Evolutionary conservation across 2,797 vertebrate genomes (phyloP).

Genomic region (Ctenopoma kingsleyae): DNA sequence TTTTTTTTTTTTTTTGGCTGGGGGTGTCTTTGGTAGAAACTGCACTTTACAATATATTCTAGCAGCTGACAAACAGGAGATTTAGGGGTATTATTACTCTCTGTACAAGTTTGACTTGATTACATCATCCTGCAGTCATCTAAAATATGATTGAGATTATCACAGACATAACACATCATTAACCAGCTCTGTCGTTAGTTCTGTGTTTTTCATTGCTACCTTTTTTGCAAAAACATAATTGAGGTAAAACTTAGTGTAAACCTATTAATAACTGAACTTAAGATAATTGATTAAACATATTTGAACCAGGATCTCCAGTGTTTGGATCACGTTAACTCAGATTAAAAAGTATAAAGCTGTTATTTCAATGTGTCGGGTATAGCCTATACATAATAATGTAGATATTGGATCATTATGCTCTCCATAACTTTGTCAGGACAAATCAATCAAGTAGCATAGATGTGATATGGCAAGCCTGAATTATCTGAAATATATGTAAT

Average conservation of each 20-base stretch:
- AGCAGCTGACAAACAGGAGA: background rate
- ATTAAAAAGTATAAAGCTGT: too few species aligned
- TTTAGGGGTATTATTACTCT: background rate
- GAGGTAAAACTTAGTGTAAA: background rate
- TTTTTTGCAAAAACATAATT: background rate
- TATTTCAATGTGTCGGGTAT: too few species aligned
- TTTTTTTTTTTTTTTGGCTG: too few species aligned
- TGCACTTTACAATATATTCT: background rate
- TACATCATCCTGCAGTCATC: background rate
- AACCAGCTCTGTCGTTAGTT: background rate
- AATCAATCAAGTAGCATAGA: too few species aligned
- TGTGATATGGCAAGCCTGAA: background rate
- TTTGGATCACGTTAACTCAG: too few species aligned
- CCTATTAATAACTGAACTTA: too few species aligned
- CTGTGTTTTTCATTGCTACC: background rate
- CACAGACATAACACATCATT: background rate
- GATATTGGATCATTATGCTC: too few species aligned
- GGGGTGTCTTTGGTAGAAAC: background rate
- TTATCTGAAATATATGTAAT: background rate
- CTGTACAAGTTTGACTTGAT: background rate
- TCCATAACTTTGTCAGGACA: background rate
- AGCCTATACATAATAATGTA: too few species aligned
- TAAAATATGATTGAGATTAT: background rate
- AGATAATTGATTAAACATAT: too few species aligned
- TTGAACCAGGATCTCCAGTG: too few species aligned